Conservation (phyloP, 1,140 invertebrate genomes). For the Trypoxylus dichotomus region DNA sequence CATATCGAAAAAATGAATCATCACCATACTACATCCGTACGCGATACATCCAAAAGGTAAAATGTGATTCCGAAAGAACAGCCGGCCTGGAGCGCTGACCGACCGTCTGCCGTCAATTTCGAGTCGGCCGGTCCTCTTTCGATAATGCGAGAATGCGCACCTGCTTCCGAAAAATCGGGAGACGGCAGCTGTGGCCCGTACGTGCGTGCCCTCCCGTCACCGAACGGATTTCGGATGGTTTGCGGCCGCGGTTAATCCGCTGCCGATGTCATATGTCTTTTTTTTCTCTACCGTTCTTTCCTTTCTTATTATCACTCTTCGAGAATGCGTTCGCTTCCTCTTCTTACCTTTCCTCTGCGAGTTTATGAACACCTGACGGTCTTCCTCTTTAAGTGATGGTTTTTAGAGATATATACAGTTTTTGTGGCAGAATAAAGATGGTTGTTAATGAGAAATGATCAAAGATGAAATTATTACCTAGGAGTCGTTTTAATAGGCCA, state of each 20-base stretch:
- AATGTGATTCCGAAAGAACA: background rate
- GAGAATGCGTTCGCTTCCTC: too few species aligned
- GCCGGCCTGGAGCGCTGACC: background rate
- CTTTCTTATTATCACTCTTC: background rate
- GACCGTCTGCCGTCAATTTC: conserved; percentile 16
- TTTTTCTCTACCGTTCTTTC: background rate
- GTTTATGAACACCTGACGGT: background rate
- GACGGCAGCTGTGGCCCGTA: conserved; percentile 8
- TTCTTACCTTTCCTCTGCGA: background rate
- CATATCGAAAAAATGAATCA: too few species aligned
- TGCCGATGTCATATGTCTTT: background rate
- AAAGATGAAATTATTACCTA: too few species aligned
- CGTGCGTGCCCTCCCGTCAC: background rate
- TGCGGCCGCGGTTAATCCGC: background rate
- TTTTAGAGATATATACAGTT: too few species aligned
- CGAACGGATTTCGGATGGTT: conserved; percentile 11
- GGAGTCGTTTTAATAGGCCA: too few species aligned
- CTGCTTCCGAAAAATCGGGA: conserved; percentile 21
- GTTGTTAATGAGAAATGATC: too few species aligned
- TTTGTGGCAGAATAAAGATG: too few species aligned
- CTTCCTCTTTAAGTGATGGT: background rate
- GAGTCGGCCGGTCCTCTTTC: background rate
- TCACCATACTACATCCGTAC: too few species aligned
- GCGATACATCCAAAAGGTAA: background rate
- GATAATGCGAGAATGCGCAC: conserved; percentile 15